These are phyloP conservation scores for Acanthopagrus latus DNA, from an alignment of 2,797 vertebrate species.

Conservation along the genomic window DNA sequence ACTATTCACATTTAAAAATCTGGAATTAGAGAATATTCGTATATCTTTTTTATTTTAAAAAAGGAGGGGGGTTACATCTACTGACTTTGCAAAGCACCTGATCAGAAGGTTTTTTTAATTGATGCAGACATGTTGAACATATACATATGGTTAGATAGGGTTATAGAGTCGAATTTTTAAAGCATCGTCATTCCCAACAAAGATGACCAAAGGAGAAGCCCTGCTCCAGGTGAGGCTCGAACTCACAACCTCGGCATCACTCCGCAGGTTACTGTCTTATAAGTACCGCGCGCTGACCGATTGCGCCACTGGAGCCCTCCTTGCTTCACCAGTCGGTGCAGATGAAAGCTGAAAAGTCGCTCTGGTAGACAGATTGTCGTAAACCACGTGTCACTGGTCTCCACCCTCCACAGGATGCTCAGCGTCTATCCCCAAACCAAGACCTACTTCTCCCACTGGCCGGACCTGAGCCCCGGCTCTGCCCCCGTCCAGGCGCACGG, in stretches of 20 bases:
- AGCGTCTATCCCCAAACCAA: constrained; percentile 85
- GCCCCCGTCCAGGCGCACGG: constrained; percentile 79
- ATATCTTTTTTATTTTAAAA: too few relatives aligned
- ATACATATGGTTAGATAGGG: background rate
- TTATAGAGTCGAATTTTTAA: background rate
- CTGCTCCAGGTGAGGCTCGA: constrained; percentile 41
- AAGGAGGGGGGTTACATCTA: too few relatives aligned
- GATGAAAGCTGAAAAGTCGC: too few relatives aligned
- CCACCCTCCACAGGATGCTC: constrained; percentile 78
- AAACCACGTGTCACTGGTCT: background rate
- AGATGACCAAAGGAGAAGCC: fast-evolving
- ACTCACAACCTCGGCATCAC: constrained; percentile 47
- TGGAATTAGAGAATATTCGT: too few relatives aligned
- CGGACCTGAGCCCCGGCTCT: constrained; percentile 69
- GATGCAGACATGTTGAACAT: fast-evolving
- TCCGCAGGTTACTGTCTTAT: constrained; percentile 27
- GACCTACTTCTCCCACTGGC: constrained; percentile 88
- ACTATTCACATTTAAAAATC: too few relatives aligned
- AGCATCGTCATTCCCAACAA: too few relatives aligned
- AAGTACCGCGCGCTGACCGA: constrained; percentile 44
- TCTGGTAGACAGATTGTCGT: background rate
- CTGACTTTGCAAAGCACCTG: too few relatives aligned
- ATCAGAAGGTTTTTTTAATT: background rate
- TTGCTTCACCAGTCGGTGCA: fast-evolving
- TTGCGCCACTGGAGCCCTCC: constrained; percentile 26